Base-by-base conservation (phyloP, 2,888 invertebrate genomes). In the Camponotus fellah region DNA sequence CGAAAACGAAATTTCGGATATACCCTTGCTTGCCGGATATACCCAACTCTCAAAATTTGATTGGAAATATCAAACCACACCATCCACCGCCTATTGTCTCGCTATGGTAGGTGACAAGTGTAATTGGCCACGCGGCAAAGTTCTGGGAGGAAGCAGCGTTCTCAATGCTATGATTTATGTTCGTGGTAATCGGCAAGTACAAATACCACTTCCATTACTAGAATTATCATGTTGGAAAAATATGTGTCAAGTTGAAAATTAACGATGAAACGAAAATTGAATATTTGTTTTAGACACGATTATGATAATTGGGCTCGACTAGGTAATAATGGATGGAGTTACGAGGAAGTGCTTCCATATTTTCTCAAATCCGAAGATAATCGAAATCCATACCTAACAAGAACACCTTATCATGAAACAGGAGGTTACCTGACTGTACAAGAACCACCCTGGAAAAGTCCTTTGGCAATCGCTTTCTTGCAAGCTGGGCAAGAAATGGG, bases 121-220 rank as follows among this genome's bases (percentile, higher is more conserved):
- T 95, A 98, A 98, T 95, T 98, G 98, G 98, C 98, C 98, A 3
- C 96, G 99, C 87, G 99, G 99, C 75, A 98, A 98, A 94, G 98
- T 97, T 26, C 96, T 99, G 34, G 98, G 98, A 37, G 98, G 99
- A 17, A 97, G 97, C 81, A 98, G 98, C 91, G 98, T 98, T 1
- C 96, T 98, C 0, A 99, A 99, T 94, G 98, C 98, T 17, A 98
- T 99, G 98, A 96, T 98, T 53, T 99, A 99, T 95, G 97, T 98
- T 14, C 96, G 99, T 75, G 99, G 99, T 76, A 98, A 98, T 92
- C 96, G 96, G 89, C 96, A 97, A 87, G 60, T 80, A 43, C 6
- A n/a, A 6, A 53, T 53, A 34, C 21, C 4, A 64, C 17, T 53
- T 77, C n/a, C 2, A 17, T 32, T 12, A 12, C 2, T 65, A 37